Conservation (phyloP, 1,140 invertebrate genomes). For the Leptopilina boulardi region DNA sequence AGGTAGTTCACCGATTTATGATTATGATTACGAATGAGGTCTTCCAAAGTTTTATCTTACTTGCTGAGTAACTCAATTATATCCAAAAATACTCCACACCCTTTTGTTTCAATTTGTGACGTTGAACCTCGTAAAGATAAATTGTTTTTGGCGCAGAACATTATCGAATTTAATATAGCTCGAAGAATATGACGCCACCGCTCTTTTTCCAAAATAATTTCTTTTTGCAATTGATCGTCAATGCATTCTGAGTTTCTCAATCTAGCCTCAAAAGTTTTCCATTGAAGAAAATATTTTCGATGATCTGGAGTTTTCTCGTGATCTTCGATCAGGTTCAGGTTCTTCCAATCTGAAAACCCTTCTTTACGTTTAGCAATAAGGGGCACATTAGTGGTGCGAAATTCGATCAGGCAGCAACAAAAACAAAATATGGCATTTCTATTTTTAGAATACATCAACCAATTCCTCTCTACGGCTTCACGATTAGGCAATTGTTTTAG, state of each 20-base stretch:
- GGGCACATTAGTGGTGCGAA: background rate
- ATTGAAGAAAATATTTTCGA: slow-evolving; percentile 1
- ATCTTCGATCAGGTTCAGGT: background rate
- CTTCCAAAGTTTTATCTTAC: background rate
- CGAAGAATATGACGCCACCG: background rate
- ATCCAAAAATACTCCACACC: background rate
- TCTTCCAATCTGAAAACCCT: background rate
- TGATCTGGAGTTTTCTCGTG: background rate
- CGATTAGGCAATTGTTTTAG: background rate
- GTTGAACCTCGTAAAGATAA: background rate
- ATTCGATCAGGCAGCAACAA: background rate
- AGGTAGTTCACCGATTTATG: slow-evolving; percentile 10
- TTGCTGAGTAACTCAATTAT: slow-evolving; percentile 9
- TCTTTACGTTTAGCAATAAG: background rate
- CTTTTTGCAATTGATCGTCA: background rate
- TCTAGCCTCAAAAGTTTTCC: background rate
- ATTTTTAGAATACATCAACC: background rate
- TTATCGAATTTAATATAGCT: background rate
- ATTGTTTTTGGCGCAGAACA: background rate
- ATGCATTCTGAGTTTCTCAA: background rate
- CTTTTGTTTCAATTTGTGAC: background rate
- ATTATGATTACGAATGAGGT: background rate
- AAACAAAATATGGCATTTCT: background rate
- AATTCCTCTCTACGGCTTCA: background rate
- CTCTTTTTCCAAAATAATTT: background rate